A percentile compares a stretch with the other conserved stretches of the same genome.
These are phyloP conservation scores for Thaleichthys pacificus DNA, from an alignment of 2,797 vertebrate genomes.

Conservation along the genomic window DNA sequence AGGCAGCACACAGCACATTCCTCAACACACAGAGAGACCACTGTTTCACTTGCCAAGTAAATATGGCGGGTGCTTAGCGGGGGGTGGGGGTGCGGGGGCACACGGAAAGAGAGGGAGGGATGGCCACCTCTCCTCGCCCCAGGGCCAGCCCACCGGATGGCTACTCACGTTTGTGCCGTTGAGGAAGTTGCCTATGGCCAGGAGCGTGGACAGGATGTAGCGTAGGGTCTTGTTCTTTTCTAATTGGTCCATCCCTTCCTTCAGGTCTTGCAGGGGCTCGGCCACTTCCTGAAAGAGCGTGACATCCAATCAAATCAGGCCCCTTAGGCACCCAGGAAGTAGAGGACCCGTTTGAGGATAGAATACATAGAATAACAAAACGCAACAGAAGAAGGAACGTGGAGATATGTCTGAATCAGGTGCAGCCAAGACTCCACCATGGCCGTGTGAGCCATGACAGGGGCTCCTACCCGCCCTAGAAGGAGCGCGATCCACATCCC, in stretches of 20 bases:
- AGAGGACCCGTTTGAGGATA: neutral
- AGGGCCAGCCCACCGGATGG: conserved; percentile 12
- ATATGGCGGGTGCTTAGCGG: conserved; percentile 42
- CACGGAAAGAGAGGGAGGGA: conserved; percentile 27
- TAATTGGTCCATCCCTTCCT: conserved; percentile 97
- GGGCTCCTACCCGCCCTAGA: no score
- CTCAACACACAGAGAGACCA: conserved; percentile 50
- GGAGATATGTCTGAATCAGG: no score
- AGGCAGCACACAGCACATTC: conserved; percentile 48
- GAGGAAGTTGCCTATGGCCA: conserved; percentile 96
- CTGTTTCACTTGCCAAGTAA: conserved; percentile 55
- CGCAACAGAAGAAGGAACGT: no score
- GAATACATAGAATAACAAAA: no score
- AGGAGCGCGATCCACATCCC: no score
- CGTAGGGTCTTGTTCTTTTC: conserved; percentile 95
- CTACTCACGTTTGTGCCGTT: conserved; percentile 93
- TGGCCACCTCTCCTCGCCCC: conserved; percentile 6
- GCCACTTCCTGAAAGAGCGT: conserved; percentile 85
- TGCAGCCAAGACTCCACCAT: neutral
- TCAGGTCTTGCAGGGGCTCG: conserved; percentile 94
- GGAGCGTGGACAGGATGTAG: conserved; percentile 90
- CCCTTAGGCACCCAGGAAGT: neutral
- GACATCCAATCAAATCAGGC: neutral
- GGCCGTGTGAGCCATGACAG: no score
- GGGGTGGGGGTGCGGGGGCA: conserved; percentile 18